A percentile compares a stretch with the other conserved stretches of the same genome.
Evolutionary conservation across 2,888 invertebrate species (phyloP).

Genomic region (Caenorhabditis macrosperma): DNA sequence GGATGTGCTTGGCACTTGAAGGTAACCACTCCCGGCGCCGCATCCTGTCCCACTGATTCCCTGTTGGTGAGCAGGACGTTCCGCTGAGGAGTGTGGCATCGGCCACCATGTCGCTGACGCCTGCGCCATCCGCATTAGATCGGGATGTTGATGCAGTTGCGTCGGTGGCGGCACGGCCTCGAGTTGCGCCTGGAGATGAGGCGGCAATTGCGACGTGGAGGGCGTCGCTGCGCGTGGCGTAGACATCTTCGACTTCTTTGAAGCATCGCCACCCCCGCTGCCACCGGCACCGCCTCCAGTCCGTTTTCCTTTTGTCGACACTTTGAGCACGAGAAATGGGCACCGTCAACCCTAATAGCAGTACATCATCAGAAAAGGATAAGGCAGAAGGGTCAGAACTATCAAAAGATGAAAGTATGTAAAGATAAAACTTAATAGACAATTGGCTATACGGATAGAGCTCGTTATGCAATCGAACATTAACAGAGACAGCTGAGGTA

Average conservation of each 20-base stretch:
- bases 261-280: not conserved
- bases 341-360: slow-evolving; percentile 7
- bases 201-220: slow-evolving; percentile 25
- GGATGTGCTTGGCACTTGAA: slow-evolving; percentile 17
- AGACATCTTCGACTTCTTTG: slow-evolving; percentile 21
- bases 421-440: too few species aligned
- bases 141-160: slow-evolving; percentile 32
- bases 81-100: not conserved
- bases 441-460: too few species aligned
- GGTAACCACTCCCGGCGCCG: slow-evolving; percentile 21
- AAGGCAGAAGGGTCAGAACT: not conserved
- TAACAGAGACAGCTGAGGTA: too few species aligned
- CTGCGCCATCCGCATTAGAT: slow-evolving; percentile 35
- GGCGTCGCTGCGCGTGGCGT: slow-evolving; percentile 22
- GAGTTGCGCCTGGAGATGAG: slow-evolving; percentile 37
- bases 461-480: too few species aligned
- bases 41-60: too few species aligned
- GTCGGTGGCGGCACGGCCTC: slow-evolving; percentile 44
- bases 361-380: not conserved
- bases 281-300: slow-evolving; percentile 38
- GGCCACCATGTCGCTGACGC: slow-evolving; percentile 35
- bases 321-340: slow-evolving; percentile 30
- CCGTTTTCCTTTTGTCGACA: slow-evolving; percentile 51
- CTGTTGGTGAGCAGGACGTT: too few species aligned
- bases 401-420: too few species aligned